Conservation (phyloP, 2,113 vertebrate genomes). For the Saccopteryx leptura region DNA sequence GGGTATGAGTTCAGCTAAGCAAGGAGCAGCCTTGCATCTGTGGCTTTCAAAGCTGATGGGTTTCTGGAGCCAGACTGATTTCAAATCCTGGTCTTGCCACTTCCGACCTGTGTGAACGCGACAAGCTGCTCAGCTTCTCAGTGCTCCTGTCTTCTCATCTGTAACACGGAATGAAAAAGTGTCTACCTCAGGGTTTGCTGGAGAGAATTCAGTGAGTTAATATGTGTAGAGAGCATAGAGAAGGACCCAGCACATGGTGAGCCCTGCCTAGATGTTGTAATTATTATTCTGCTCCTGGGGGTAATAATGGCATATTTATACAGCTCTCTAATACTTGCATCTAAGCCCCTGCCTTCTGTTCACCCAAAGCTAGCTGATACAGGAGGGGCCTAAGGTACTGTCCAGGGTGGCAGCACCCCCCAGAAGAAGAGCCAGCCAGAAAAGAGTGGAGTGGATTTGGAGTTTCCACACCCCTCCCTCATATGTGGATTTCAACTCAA, state of each 20-base stretch:
- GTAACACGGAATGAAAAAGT: not conserved
- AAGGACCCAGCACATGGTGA: not conserved
- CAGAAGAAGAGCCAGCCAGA: not conserved
- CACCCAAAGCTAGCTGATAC: not conserved
- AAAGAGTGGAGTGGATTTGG: not conserved
- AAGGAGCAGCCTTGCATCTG: not conserved
- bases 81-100: not conserved
- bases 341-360: not conserved
- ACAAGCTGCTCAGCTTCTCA: not conserved
- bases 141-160: not conserved
- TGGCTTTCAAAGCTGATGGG: not conserved
- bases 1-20: not conserved
- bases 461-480: not conserved
- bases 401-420: not conserved
- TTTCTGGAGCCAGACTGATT: not conserved
- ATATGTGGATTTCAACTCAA: conserved; percentile 3
- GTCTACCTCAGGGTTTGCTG: not conserved
- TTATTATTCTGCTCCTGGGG: not conserved
- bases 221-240: not conserved
- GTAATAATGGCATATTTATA: not conserved
- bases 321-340: rapidly evolving
- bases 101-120: not conserved
- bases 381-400: not conserved
- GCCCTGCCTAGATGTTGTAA: not conserved
- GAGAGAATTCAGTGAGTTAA: not conserved